Percentiles rank a stretch among this genome's conserved stretches.
These are phyloP conservation scores for Hypsibius dujardini DNA, from an alignment of 1,140 invertebrate species.

Conservation along the genomic window DNA sequence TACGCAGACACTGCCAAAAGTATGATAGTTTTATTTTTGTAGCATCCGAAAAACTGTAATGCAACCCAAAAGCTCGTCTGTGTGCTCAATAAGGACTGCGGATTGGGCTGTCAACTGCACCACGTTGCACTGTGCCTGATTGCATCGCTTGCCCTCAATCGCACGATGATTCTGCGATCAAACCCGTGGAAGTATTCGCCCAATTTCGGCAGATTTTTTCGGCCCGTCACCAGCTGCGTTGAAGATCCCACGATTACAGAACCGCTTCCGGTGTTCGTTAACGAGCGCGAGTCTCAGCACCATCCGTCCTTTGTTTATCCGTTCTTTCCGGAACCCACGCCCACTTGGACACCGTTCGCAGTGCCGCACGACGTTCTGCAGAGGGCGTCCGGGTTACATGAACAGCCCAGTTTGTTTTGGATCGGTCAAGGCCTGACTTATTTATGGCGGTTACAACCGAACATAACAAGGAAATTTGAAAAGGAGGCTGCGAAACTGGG, in stretches of 20 bases:
- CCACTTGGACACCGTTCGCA: background rate
- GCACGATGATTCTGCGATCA: background rate
- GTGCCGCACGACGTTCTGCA: background rate
- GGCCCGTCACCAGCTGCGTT: background rate
- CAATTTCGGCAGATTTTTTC: background rate
- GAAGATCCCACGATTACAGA: background rate
- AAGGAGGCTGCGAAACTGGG: background rate
- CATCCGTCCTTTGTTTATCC: background rate
- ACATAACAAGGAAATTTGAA: background rate
- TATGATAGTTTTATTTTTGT: too few species aligned
- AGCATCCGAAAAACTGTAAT: background rate
- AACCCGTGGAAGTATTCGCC: background rate
- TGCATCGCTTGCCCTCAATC: background rate
- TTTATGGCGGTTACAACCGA: background rate
- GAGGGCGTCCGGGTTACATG: background rate
- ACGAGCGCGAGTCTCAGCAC: background rate
- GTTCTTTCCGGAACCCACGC: background rate
- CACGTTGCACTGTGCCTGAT: background rate
- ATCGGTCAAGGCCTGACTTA: background rate
- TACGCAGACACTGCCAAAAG: too few species aligned
- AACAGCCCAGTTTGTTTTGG: background rate
- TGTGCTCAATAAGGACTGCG: background rate
- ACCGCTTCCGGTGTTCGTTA: background rate
- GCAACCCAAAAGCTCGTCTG: background rate
- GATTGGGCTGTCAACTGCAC: conserved; percentile 1